Evolutionary conservation across 1,140 invertebrate genomes (phyloP), one percentile per base, ranked within the genome.

Genomic region (Polypedilum vanderplanki): DNA sequence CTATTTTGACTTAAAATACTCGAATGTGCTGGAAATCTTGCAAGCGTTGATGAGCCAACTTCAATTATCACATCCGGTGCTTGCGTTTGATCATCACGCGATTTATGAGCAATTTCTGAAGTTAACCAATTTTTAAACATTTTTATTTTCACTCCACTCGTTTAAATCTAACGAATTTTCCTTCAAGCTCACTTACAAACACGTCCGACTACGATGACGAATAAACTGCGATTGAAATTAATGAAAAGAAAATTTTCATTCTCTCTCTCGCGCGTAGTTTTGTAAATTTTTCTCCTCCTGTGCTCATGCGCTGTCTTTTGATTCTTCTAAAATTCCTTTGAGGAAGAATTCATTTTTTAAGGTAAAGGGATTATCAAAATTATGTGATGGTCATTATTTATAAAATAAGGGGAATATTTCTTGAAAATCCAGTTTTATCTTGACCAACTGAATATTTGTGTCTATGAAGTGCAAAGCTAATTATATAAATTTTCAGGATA

Each of bases 21-120:
- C 9, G 87, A 85, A 78, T 92, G 90, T 1, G 90, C 90, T 0
- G 88, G 87, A 80, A 91, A 92, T 57, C 90, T 86, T 2, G 88
- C 87, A 75, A 86, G 84, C 3, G 74, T 75, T 15, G 64, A 84
- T 83, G 87, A 87, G 0, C 89, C 89, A 8, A 90, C 88, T 79
- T 87, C 84, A 0, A 90, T 81, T 18, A 89, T 81, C 0, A 90
- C 87, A 78, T 90, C 88, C 7, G 88, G 88, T 77, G 87, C 80
- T 78, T 85, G 78, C 79, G 82, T 75, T 79, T 73, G 80, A 79
- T 76, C 77, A 78, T 20, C 17, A 7, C 65, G 75, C 12, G 78
- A 73, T 70, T 77, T 77, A 73, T 81, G 79, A 74, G 41, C 78
- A 75, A 77, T 76, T 10, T 75, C 75, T 74, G 78, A 83, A 77